phyloP scores from a whole-genome alignment of 2,113 vertebrate species.

The Pseudopipra pipra region DNA sequence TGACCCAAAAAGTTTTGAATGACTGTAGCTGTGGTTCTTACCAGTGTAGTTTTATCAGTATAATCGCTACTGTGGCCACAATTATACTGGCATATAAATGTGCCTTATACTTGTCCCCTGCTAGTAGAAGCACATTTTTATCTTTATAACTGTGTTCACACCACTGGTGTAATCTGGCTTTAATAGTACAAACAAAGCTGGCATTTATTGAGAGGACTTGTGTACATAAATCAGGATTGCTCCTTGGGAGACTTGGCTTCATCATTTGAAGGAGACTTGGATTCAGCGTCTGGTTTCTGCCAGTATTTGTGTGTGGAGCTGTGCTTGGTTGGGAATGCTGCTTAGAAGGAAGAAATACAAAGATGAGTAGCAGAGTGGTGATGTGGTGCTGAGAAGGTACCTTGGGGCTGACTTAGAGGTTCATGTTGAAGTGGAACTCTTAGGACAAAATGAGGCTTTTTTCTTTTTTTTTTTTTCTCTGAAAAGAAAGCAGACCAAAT shows the following conservation, averaged over 20 bases:
- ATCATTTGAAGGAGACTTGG: neutral
- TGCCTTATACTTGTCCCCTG: conserved; percentile 8
- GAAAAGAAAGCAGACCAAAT: conserved; percentile 24
- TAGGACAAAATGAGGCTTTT: neutral
- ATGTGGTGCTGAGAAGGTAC: neutral
- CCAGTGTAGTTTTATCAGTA: neutral
- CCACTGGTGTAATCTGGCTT: neutral
- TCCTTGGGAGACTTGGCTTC: neutral
- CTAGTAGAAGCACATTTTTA: neutral
- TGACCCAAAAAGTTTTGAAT: neutral
- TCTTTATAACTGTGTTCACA: neutral
- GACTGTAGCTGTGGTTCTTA: neutral
- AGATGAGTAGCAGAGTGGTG: neutral
- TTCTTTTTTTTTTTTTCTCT: neutral
- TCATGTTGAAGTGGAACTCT: neutral
- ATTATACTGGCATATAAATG: neutral
- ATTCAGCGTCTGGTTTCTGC: neutral
- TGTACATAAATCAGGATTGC: neutral
- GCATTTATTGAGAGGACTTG: neutral
- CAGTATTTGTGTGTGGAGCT: neutral
- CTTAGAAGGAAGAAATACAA: neutral
- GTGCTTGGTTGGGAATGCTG: neutral
- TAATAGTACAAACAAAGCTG: neutral
- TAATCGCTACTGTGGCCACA: neutral
- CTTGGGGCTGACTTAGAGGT: neutral